These are phyloP conservation scores for Trichonephila inaurata DNA, from an alignment of 1,140 invertebrate genomes.

Conservation along the genomic window DNA sequence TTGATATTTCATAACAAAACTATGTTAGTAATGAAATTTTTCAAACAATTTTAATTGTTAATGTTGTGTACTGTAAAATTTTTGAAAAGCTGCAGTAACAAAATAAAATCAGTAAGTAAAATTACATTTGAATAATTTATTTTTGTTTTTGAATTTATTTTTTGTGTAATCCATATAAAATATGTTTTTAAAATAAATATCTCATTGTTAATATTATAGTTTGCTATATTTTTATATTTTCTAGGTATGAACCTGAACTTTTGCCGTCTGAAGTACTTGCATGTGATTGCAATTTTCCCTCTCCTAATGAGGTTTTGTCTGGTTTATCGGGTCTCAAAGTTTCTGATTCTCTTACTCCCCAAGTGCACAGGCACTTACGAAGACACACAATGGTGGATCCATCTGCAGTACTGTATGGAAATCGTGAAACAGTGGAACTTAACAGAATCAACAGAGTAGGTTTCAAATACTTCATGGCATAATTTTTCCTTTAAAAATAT, in stretches of 20 bases:
- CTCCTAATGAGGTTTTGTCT: slow-evolving; percentile 55
- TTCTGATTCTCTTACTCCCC: slow-evolving; percentile 60
- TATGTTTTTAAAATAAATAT: no score
- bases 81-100: no score
- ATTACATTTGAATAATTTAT: no score
- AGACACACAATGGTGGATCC: slow-evolving; percentile 72
- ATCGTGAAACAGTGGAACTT: slow-evolving; percentile 48
- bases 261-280: neutral
- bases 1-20: no score
- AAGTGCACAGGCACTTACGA: slow-evolving; percentile 68
- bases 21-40: no score
- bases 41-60: no score
- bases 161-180: no score
- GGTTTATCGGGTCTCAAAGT: slow-evolving; percentile 40
- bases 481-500: no score
- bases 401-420: slow-evolving; percentile 55
- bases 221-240: neutral
- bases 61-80: no score
- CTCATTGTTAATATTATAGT: neutral
- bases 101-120: no score
- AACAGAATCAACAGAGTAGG: slow-evolving; percentile 70
- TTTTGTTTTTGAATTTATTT: no score
- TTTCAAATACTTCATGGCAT: neutral
- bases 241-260: slow-evolving; percentile 64
- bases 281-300: slow-evolving; percentile 37